Base-by-base conservation (phyloP, 2,888 invertebrate species). In the Dolomedes plantarius region DNA sequence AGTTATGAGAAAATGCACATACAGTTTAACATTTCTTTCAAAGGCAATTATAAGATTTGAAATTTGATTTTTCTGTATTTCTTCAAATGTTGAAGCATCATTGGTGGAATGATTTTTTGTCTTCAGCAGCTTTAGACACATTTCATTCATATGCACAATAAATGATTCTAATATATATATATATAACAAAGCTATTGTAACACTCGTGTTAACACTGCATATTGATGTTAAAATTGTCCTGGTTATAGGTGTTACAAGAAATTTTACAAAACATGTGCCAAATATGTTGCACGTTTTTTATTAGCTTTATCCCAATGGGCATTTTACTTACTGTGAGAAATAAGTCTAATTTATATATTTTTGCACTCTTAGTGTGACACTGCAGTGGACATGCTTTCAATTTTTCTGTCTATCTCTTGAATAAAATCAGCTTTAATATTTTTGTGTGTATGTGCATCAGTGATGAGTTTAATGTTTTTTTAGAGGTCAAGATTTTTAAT, bases 201-300 rank as follows among this genome's bases (percentile, higher is more conserved):
- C 56, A 56, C 56, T 23, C 23, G 23, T 56, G 50, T 56, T 73
- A 39, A 65, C 19, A 65, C 32, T 82, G 71, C 76, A 77, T 77
- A 71, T 73, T 77, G 56, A 67, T 85, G 72, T 77, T 77, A 46
- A 41, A 73, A 39, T 77, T 62, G 68, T 62, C 67, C 28, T 41
- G 27, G 28, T 50, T 73, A 81, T 62, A 50, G 13, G 50, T 69
- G 41, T 69, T 39, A 69, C 16, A 29, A 50, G 13, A 28, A 13
- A 16, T 46, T 56, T 64, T 65, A 39, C n/a, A 50, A 46, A 50
- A 39, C 32, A 19, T 77, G 83, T 85, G 77, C 77, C 77, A 85
- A 85, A 77, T 78, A 28, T 71, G 32, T 75, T 62, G 81, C 81
- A 81, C 64, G 27, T 41, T 29, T 36, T 69, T 56, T 13, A 46